These are phyloP conservation scores for Myocastor coypus DNA, from an alignment of 2,113 vertebrate species.

Conservation along the genomic window DNA sequence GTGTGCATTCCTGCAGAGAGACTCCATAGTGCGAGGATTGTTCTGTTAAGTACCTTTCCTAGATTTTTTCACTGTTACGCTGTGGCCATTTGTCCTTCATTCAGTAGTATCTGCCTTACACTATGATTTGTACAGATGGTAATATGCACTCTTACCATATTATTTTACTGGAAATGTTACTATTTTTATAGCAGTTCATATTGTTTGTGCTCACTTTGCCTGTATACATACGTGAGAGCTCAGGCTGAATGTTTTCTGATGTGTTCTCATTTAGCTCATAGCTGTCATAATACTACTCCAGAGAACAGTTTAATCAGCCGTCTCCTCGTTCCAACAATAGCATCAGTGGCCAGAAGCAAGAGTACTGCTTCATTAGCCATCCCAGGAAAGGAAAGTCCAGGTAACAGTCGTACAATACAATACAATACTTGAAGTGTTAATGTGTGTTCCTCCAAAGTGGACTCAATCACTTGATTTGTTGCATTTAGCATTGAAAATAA, in stretches of 20 bases:
- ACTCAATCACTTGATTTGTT: conserved; percentile 57
- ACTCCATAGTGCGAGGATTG: not conserved
- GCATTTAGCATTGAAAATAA: conserved; percentile 22
- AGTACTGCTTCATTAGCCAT: conserved; percentile 92
- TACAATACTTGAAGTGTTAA: conserved; percentile 57
- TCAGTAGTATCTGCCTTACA: not conserved
- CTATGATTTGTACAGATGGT: conserved; percentile 32
- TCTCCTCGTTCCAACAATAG: conserved; percentile 94
- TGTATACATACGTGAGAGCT: conserved; percentile 70
- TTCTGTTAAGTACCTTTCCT: not conserved
- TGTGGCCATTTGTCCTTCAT: not conserved
- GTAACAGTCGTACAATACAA: conserved; percentile 87
- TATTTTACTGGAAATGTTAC: conserved; percentile 48
- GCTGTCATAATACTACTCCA: conserved; percentile 88
- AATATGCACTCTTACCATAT: conserved; percentile 49
- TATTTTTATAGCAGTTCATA: conserved; percentile 48
- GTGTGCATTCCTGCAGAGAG: not conserved
- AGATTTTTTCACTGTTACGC: not conserved
- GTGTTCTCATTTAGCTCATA: conserved; percentile 90
- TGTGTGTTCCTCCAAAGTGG: conserved; percentile 67
- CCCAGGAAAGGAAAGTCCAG: conserved; percentile 92
- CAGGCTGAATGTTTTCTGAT: conserved; percentile 84
- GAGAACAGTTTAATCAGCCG: conserved; percentile 93
- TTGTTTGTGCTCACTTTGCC: conserved; percentile 71
- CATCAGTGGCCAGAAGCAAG: conserved; percentile 96